These are phyloP conservation scores for Parnassius orleans DNA, from an alignment of 2,888 invertebrate species.

Conservation along the genomic window DNA sequence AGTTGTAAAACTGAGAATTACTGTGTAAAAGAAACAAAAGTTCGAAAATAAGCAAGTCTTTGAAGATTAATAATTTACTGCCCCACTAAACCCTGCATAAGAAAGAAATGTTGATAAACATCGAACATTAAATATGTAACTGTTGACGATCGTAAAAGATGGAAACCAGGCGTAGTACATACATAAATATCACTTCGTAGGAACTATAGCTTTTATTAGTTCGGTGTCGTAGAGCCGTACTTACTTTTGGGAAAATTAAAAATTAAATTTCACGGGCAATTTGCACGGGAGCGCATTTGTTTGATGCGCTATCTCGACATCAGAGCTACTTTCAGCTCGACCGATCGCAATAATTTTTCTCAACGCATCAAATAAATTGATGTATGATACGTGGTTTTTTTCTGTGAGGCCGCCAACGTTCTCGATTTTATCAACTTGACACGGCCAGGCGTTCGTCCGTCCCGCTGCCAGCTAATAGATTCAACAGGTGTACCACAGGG, in stretches of 20 bases:
- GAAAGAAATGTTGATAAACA: constrained; percentile 81
- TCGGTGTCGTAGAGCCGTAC: constrained; percentile 56
- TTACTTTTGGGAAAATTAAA: constrained; percentile 59
- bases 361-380: constrained; percentile 66
- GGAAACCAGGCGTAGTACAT: constrained; percentile 70
- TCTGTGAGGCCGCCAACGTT: constrained; percentile 41
- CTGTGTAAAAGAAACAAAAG: constrained; percentile 66
- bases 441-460: constrained; percentile 44
- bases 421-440: constrained; percentile 60
- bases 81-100: constrained; percentile 78
- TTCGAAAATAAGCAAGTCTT: constrained; percentile 75
- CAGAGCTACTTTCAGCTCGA: constrained; percentile 46
- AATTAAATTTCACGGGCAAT: constrained; percentile 67
- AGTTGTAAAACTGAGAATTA: constrained; percentile 52
- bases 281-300: constrained; percentile 59
- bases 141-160: constrained; percentile 77
- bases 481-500: constrained; percentile 76
- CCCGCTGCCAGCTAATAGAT: constrained; percentile 60
- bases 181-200: constrained; percentile 73
- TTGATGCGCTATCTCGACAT: constrained; percentile 54
- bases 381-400: constrained; percentile 51
- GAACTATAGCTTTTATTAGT: constrained; percentile 69
- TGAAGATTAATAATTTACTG: constrained; percentile 79
- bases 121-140: constrained; percentile 80
- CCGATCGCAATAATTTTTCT: constrained; percentile 64